These are phyloP conservation scores for Tromatobia lineatoria DNA, from an alignment of 2,888 invertebrate species.

Conservation along the genomic window DNA sequence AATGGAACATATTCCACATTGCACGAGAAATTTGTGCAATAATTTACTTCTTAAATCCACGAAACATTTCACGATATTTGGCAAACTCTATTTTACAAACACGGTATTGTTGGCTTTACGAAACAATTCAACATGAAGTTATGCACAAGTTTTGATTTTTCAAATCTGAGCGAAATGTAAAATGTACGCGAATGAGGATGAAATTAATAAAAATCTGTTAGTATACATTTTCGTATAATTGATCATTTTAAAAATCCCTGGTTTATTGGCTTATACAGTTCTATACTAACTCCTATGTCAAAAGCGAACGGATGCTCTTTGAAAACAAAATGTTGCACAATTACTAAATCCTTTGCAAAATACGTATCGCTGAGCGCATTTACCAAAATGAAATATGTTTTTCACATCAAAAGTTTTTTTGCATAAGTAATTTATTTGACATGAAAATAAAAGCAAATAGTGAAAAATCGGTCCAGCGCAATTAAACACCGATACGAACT, in stretches of 20 bases:
- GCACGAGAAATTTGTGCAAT: not conserved
- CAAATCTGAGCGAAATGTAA: not conserved
- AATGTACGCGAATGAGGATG: not conserved
- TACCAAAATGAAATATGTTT: not conserved
- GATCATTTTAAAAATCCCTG: not conserved
- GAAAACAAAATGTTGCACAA: not conserved
- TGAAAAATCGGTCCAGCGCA: not conserved
- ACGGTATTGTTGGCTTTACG: not conserved
- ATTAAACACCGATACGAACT: not conserved
- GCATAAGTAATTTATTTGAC: not conserved
- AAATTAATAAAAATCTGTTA: not conserved
- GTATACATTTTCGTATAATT: not conserved
- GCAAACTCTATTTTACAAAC: not conserved
- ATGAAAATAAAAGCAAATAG: not conserved
- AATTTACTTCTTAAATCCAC: not conserved
- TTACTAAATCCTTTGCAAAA: not conserved
- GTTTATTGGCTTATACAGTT: not conserved
- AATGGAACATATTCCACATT: not conserved
- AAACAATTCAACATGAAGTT: not conserved
- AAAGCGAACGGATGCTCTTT: not conserved
- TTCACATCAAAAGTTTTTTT: not conserved
- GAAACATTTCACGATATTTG: not conserved
- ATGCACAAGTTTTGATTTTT: not conserved
- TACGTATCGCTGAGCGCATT: not conserved
- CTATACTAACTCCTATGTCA: not conserved